These are phyloP conservation scores for Leptinotarsa peninsularis DNA, from an alignment of 2,888 invertebrate genomes.

Conservation along the genomic window DNA sequence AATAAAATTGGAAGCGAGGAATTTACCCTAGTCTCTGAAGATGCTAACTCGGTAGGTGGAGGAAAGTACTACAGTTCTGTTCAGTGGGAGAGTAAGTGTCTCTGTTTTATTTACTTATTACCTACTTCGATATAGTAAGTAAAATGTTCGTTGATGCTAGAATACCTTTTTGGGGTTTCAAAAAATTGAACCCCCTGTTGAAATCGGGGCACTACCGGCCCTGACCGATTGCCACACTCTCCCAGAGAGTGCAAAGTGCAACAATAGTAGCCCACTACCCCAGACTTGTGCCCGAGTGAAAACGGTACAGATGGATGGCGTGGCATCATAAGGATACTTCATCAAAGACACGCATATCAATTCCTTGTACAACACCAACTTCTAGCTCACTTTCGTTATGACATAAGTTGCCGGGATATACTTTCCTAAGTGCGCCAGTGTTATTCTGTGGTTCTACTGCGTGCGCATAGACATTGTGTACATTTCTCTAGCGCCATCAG, in stretches of 20 bases:
- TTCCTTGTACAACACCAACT: not conserved
- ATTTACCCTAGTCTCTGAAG: too few species aligned
- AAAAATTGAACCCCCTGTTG: not conserved
- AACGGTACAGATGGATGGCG: not conserved
- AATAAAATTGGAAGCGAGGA: too few species aligned
- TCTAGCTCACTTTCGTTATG: not conserved
- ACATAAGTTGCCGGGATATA: constrained; percentile 1
- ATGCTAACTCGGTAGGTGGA: too few species aligned
- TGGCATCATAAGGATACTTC: not conserved
- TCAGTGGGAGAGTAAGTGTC: too few species aligned
- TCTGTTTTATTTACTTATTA: too few species aligned
- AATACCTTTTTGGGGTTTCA: not conserved
- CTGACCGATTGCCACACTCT: constrained; percentile 20
- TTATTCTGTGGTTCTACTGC: constrained; percentile 26
- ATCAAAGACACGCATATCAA: not conserved
- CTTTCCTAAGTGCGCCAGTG: constrained; percentile 35
- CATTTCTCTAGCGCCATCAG: constrained; percentile 10
- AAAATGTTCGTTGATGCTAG: too few species aligned
- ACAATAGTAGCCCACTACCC: constrained; percentile 27
- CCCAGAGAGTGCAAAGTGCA: constrained; percentile 12
- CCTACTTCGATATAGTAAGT: too few species aligned
- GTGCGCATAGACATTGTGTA: constrained; percentile 33
- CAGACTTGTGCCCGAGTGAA: constrained; percentile 13
- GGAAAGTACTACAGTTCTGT: too few species aligned
- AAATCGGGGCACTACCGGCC: constrained; percentile 3